Percentiles rank a stretch among this genome's conserved stretches.
Conservation (phyloP, 2,888 invertebrate species). For the Melinaea menophilus region DNA sequence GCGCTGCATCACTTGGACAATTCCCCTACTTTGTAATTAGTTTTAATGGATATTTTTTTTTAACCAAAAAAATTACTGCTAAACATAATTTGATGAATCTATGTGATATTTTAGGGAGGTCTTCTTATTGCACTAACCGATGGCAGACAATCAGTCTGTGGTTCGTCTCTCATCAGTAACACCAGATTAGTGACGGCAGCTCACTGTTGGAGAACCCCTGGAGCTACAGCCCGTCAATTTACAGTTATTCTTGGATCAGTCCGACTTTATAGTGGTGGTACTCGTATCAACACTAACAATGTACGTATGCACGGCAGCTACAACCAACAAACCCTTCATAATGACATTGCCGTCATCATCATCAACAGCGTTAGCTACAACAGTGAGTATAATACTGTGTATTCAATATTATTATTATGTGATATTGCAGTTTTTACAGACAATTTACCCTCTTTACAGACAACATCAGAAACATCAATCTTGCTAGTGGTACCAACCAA, state of each 20-base stretch:
- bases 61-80: not conserved
- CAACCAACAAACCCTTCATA: constrained; percentile 15
- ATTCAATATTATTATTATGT: not conserved
- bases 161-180: constrained; percentile 46
- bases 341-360: constrained; percentile 24
- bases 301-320: constrained; percentile 39
- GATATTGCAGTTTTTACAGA: not conserved
- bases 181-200: constrained; percentile 43
- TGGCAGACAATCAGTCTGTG: constrained; percentile 43
- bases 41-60: not conserved
- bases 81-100: not conserved
- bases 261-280: constrained; percentile 40
- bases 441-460: constrained; percentile 29
- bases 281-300: constrained; percentile 35
- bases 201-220: constrained; percentile 46
- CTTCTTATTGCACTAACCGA: constrained; percentile 39
- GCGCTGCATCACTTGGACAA: constrained; percentile 26
- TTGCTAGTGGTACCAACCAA: constrained; percentile 36
- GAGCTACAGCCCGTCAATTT: constrained; percentile 41
- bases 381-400: constrained; percentile 19
- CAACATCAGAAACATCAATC: constrained; percentile 35
- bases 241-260: constrained; percentile 43
- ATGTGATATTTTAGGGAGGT: constrained; percentile 40
- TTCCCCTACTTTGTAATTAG: constrained; percentile 24
- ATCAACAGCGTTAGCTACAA: constrained; percentile 14